phyloP scores from a whole-genome alignment of 2,113 vertebrate genomes.

The Hippocampus mohnikei region DNA sequence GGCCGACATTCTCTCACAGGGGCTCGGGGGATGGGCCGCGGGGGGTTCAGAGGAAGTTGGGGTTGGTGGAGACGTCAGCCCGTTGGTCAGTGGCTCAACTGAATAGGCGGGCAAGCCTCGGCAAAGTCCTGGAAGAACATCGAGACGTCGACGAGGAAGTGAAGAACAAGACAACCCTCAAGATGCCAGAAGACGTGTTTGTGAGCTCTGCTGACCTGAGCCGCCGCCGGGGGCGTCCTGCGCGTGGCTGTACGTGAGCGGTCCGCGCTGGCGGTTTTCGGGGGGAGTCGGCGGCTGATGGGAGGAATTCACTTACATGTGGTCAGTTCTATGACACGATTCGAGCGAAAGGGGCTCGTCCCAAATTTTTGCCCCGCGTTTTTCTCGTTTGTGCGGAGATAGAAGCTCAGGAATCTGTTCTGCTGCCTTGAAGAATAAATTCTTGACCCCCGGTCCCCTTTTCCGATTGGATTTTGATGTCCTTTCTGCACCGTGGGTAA shows the following conservation, averaged over 20 bases:
- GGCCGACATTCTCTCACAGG: constrained; percentile 30
- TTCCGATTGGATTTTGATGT: neutral
- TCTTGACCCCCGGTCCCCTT: too few species aligned
- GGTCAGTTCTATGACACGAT: too few species aligned
- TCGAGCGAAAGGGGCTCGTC: too few species aligned
- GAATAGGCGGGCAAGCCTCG: constrained; percentile 44
- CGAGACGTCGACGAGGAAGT: neutral
- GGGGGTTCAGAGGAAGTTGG: constrained; percentile 46
- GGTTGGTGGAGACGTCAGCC: constrained; percentile 29
- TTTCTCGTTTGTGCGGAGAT: too few species aligned
- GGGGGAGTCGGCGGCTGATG: constrained; percentile 41
- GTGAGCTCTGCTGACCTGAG: constrained; percentile 34
- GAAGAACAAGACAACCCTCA: neutral
- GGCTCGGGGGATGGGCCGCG: neutral
- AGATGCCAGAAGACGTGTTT: neutral
- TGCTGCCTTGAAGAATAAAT: too few species aligned
- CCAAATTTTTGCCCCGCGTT: too few species aligned
- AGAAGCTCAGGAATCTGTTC: too few species aligned
- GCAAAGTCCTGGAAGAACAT: constrained; percentile 23
- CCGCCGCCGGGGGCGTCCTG: constrained; percentile 38
- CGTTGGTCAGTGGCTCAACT: constrained; percentile 56
- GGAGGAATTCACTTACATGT: neutral
- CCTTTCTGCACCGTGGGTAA: too few species aligned
- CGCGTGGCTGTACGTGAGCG: constrained; percentile 56
- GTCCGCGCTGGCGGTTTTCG: constrained; percentile 17